Evolutionary conservation across 1,140 invertebrate species (phyloP).

Genomic region (Trichonephila clavata): DNA sequence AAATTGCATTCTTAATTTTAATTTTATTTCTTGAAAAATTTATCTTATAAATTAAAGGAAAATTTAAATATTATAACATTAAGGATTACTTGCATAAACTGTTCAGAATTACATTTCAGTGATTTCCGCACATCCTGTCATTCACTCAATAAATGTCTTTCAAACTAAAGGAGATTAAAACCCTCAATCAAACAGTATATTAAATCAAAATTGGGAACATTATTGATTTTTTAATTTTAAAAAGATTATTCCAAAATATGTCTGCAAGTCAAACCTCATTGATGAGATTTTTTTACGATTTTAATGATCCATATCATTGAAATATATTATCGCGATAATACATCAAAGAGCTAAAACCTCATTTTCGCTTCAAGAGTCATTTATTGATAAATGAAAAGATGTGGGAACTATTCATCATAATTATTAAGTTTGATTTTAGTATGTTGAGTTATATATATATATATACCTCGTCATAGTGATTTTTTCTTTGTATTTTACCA

Average conservation of each 20-base stretch:
- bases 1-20: too few species aligned
- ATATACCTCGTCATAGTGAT: background rate
- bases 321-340: background rate
- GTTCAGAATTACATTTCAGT: too few species aligned
- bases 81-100: too few species aligned
- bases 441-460: background rate
- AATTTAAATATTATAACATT: too few species aligned
- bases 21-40: too few species aligned
- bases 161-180: too few species aligned
- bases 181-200: background rate
- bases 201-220: background rate
- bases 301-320: slow-evolving; percentile 7
- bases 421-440: background rate
- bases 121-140: too few species aligned
- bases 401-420: background rate
- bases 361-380: background rate
- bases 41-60: too few species aligned
- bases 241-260: background rate
- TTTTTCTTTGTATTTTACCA: too few species aligned
- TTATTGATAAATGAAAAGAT: background rate
- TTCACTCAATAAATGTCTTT: too few species aligned
- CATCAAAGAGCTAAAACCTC: background rate
- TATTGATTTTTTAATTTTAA: background rate
- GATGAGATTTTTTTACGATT: background rate
- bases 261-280: background rate